phyloP scores from a whole-genome alignment of 2,113 vertebrate genomes.

The Heptranchias perlo region DNA sequence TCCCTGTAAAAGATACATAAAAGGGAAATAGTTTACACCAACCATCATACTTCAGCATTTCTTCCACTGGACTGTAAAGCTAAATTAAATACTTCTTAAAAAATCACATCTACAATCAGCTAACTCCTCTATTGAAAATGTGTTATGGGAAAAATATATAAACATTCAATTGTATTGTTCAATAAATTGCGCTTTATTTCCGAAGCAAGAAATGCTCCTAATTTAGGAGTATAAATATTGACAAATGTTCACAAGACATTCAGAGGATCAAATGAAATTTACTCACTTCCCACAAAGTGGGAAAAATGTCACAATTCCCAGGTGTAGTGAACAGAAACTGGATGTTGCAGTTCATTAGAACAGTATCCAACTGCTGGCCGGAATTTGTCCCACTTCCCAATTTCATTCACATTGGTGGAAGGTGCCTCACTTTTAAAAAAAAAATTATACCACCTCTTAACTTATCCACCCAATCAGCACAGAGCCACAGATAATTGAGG shows the following conservation, averaged over 20 bases:
- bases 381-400: not conserved
- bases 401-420: not conserved
- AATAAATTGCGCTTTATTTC: not conserved
- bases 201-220: not conserved
- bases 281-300: not conserved
- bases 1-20: conserved; percentile 50
- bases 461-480: not conserved
- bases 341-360: not conserved
- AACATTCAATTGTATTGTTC: not conserved
- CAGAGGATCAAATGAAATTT: not conserved
- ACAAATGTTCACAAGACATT: not conserved
- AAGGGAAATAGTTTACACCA: not conserved
- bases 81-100: not conserved
- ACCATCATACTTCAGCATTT: not conserved
- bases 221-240: not conserved
- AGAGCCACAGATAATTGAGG: not conserved
- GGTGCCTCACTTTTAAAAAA: not conserved
- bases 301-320: conserved; percentile 12
- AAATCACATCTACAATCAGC: not conserved
- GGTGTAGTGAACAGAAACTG: not conserved
- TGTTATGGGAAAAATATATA: not conserved
- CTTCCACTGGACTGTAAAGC: not conserved
- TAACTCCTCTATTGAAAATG: not conserved
- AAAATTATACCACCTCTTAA: not conserved
- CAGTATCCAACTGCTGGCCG: not conserved